phyloP scores from a whole-genome alignment of 2,888 invertebrate species.

The Hypercompe scribonia region DNA sequence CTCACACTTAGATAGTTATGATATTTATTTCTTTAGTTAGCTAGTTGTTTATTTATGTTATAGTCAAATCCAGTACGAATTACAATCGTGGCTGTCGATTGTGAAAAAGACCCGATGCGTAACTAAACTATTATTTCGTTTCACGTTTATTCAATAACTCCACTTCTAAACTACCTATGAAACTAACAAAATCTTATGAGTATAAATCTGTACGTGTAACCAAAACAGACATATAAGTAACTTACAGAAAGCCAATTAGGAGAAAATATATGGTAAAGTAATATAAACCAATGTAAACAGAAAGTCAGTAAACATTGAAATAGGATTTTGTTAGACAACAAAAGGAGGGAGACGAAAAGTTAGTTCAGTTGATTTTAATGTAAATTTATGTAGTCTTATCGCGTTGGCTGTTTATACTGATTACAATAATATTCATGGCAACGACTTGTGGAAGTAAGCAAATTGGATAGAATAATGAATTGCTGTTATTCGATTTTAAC shows the following conservation, averaged over 20 bases:
- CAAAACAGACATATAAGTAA: slow-evolving; percentile 1
- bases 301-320: slow-evolving; percentile 30
- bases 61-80: neutral
- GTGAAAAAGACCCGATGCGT: neutral
- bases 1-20: too few relatives aligned
- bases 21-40: too few relatives aligned
- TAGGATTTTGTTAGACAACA: slow-evolving; percentile 29
- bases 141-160: neutral
- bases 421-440: slow-evolving; percentile 38
- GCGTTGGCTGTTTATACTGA: slow-evolving; percentile 42
- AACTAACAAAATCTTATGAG: neutral
- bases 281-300: slow-evolving; percentile 12
- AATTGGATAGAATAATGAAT: slow-evolving; percentile 26
- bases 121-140: neutral
- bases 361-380: slow-evolving; percentile 40
- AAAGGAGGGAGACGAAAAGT: slow-evolving; percentile 31
- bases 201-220: neutral
- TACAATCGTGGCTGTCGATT: neutral
- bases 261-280: slow-evolving; percentile 6
- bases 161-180: neutral
- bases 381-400: slow-evolving; percentile 45
- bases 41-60: neutral
- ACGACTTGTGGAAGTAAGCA: slow-evolving; percentile 21
- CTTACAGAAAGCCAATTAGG: slow-evolving; percentile 7
- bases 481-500: slow-evolving; percentile 20